A percentile compares a stretch with the other conserved stretches of the same genome.
These are phyloP conservation scores for Cherax quadricarinatus DNA, from an alignment of 1,140 invertebrate species.

Conservation along the genomic window DNA sequence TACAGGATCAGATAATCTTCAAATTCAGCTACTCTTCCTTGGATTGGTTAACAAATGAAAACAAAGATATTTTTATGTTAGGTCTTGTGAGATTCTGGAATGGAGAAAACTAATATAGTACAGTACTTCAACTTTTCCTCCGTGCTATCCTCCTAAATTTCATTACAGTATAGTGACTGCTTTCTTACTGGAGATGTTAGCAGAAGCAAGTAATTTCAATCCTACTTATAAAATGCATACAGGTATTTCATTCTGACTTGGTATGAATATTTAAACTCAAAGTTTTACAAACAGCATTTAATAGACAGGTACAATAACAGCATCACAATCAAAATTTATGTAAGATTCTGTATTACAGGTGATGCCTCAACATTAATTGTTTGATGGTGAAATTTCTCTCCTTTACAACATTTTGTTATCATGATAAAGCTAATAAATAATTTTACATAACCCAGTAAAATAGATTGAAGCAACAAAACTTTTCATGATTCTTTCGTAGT, in stretches of 20 bases:
- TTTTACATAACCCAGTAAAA: slow-evolving; percentile 11
- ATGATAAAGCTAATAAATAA: not conserved
- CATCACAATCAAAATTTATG: slow-evolving; percentile 1
- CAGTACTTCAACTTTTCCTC: not conserved
- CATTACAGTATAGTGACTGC: not conserved
- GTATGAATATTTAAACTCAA: slow-evolving; percentile 17
- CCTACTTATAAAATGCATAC: not conserved
- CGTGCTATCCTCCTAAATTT: not conserved
- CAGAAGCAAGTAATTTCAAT: not conserved
- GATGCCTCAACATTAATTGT: not conserved
- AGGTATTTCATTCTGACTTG: not conserved
- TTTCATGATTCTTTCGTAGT: not conserved
- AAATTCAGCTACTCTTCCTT: not conserved
- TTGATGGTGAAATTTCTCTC: not conserved
- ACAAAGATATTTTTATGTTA: not conserved
- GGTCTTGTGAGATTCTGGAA: slow-evolving; percentile 21
- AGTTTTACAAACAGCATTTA: slow-evolving; percentile 1
- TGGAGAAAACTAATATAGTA: slow-evolving; percentile 30
- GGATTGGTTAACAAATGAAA: not conserved
- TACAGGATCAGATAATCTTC: not conserved
- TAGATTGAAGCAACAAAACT: slow-evolving; percentile 11
- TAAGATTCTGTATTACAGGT: not conserved
- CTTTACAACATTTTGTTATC: not conserved
- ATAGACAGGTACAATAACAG: slow-evolving; percentile 28
- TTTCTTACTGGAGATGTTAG: not conserved